These are phyloP conservation scores for Sebastes umbrosus DNA, from an alignment of 2,797 vertebrate genomes.

Conservation along the genomic window DNA sequence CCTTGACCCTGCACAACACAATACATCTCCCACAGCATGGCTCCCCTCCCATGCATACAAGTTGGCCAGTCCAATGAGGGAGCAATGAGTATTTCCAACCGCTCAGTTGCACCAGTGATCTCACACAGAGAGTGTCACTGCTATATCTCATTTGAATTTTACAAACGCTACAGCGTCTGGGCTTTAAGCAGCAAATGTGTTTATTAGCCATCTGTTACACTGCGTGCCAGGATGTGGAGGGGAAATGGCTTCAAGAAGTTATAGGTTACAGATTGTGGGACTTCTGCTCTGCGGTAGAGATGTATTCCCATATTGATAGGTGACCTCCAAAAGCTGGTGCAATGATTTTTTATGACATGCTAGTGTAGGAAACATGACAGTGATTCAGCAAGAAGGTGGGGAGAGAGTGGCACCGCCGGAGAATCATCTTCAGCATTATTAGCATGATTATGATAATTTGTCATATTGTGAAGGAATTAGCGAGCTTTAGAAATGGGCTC, in stretches of 20 bases:
- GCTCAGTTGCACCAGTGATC: constrained; percentile 66
- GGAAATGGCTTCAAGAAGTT: constrained; percentile 56
- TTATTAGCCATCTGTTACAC: constrained; percentile 78
- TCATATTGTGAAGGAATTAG: constrained; percentile 56
- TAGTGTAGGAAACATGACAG: background rate
- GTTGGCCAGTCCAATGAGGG: constrained; percentile 53
- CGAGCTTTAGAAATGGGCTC: constrained; percentile 41
- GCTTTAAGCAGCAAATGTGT: constrained; percentile 75
- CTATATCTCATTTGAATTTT: constrained; percentile 77
- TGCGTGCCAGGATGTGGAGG: constrained; percentile 45
- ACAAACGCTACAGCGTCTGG: constrained; percentile 64
- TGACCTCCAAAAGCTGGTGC: constrained; percentile 54
- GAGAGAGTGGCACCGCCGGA: constrained; percentile 6
- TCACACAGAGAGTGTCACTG: constrained; percentile 66
- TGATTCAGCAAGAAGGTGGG: constrained; percentile 10
- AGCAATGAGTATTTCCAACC: constrained; percentile 63
- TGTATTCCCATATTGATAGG: constrained; percentile 51
- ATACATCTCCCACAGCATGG: constrained; percentile 64
- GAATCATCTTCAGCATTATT: constrained; percentile 27
- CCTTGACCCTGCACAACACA: constrained; percentile 68
- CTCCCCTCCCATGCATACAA: constrained; percentile 57
- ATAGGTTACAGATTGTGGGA: constrained; percentile 63
- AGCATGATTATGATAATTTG: constrained; percentile 36
- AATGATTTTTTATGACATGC: constrained; percentile 20
- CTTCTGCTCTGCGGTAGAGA: constrained; percentile 53